Evolutionary conservation across 2,797 vertebrate species (phyloP), one percentile per base, ranked within the genome.

Genomic region (Urosaurus nigricauda): DNA sequence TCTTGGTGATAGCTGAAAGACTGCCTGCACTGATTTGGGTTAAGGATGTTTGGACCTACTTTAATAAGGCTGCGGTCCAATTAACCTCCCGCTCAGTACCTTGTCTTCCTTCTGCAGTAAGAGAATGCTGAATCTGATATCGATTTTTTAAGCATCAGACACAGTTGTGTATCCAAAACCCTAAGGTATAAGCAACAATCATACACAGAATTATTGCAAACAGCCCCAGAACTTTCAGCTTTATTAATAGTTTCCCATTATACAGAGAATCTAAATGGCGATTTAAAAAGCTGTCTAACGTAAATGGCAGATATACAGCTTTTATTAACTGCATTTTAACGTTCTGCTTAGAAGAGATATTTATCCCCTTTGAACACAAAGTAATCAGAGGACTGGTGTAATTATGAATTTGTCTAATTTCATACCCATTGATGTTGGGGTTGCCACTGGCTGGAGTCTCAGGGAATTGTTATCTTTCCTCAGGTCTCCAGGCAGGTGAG

Each of bases 171-270:
- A 37, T 51, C 14, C 56, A 37, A 80, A 89, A 37, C 65, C 19
- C 17, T 68, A 43, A 88, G 29, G 43, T 83, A 53, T 79, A 78
- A 84, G 83, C n/a, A 78, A 43, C 43, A 9, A 79, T 32, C 24
- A 63, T 78, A 86, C 11, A 47, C 65, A 78, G 12, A 86, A 13
- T 78, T 47, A 75, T 13, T 86, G 17, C 37, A n/a, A 78, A 65
- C 17, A 77, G 58, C 29, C 13, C 7, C 21, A 78, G 73, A 40
- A 65, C 74, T 47, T 86, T 32, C 74, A 65, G 56, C 58, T 86
- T 65, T 78, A 65, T 78, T 60, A 78, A 32, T 78, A 85, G 5
- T 60, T 60, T 85, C 53, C 53, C 71, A 60, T 47, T n/a, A 85
- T 37, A 47, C 17, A 71, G 47, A 83, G 35, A 63, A 77, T 63